Evolutionary conservation across 1,140 invertebrate genomes (phyloP).

Genomic region (Condylostylus longicornis): DNA sequence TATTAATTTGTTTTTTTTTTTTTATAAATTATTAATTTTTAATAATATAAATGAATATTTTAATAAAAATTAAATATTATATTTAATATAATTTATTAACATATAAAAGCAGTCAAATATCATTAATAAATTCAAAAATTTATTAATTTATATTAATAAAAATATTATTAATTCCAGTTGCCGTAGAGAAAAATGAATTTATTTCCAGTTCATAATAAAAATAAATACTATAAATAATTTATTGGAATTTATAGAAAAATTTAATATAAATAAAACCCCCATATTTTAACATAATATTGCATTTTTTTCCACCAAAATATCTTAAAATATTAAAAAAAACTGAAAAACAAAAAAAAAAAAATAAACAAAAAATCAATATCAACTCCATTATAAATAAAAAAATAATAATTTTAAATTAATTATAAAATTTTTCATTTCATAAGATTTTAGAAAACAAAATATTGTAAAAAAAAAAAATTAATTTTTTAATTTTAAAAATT

Average conservation of each 20-base stretch:
- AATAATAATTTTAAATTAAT: neutral
- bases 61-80: too few relatives aligned
- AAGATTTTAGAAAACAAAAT: neutral
- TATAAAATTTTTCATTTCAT: neutral
- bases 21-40: too few relatives aligned
- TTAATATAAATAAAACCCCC: neutral
- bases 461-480: neutral
- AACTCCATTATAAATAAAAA: neutral
- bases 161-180: conserved; percentile 1
- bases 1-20: too few relatives aligned
- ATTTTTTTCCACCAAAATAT: neutral
- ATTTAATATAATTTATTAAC: too few relatives aligned
- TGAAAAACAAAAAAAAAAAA: neutral
- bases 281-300: conserved; percentile 3
- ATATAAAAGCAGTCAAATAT: too few relatives aligned
- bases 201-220: conserved; percentile 1
- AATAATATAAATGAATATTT: too few relatives aligned
- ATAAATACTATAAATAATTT: neutral
- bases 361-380: neutral
- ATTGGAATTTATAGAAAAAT: too few relatives aligned
- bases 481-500: neutral
- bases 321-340: neutral
- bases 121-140: neutral
- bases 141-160: neutral
- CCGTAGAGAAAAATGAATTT: conserved; percentile 2